phyloP scores from a whole-genome alignment of 2,797 vertebrate genomes.

The Manis pentadactyla region DNA sequence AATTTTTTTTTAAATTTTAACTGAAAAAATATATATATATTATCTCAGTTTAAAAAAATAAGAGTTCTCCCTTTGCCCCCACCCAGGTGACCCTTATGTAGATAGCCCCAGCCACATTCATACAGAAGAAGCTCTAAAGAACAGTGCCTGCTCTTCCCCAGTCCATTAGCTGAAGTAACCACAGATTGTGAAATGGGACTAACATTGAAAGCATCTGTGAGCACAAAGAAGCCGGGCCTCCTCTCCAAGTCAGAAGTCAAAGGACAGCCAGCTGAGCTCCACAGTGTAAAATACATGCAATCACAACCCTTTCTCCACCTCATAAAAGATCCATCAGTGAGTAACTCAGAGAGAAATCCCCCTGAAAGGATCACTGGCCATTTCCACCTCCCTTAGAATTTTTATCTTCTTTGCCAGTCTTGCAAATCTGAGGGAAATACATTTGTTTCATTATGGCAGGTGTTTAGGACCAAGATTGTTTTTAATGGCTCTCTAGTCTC shows the following conservation, averaged over 20 bases:
- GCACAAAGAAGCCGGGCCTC: background rate
- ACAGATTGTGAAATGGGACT: background rate
- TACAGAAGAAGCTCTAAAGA: background rate
- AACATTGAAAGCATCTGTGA: background rate
- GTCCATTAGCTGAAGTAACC: background rate
- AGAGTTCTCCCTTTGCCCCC: background rate
- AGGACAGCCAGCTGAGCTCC: background rate
- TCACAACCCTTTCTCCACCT: background rate
- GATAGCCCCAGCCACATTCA: background rate
- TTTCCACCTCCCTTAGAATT: background rate
- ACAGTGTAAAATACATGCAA: background rate
- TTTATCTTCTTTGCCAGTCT: background rate
- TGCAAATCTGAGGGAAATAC: background rate
- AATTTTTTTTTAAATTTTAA: too few species aligned
- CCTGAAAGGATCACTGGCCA: background rate
- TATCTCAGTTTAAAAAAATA: background rate
- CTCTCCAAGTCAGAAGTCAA: background rate
- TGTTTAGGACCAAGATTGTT: background rate
- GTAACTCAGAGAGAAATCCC: background rate
- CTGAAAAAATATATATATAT: too few species aligned
- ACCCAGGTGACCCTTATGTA: background rate
- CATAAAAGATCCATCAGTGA: background rate
- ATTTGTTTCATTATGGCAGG: background rate
- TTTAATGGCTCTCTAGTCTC: constrained; percentile 7
- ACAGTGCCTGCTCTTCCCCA: background rate